These are phyloP conservation scores for Melipona bicolor DNA, from an alignment of 2,888 invertebrate genomes.

Conservation along the genomic window DNA sequence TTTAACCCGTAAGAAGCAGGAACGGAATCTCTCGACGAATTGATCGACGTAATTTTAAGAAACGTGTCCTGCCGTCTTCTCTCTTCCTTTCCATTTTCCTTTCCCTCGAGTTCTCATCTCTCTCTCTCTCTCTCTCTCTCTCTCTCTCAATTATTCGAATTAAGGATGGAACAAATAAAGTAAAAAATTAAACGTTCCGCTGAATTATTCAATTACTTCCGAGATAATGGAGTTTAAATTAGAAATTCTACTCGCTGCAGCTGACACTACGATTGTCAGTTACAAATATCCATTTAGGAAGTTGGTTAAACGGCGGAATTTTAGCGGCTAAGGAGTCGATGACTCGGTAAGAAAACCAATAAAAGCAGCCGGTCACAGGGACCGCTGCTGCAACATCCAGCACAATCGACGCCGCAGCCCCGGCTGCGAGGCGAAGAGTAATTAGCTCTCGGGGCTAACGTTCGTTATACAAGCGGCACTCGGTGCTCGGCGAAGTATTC, in stretches of 20 bases:
- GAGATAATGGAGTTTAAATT: neutral
- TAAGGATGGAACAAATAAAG: neutral
- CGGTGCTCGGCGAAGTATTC: constrained; percentile 11
- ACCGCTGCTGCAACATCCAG: constrained; percentile 30
- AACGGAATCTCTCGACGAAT: neutral
- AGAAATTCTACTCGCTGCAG: neutral
- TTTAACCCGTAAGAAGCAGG: neutral
- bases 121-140: no score
- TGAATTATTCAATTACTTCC: neutral
- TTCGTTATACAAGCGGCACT: constrained; percentile 7
- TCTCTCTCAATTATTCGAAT: neutral
- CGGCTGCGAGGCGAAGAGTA: constrained; percentile 42
- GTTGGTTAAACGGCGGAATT: neutral
- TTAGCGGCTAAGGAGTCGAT: neutral
- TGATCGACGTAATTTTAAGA: neutral
- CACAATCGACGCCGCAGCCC: constrained; percentile 37
- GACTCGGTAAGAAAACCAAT: constrained; percentile 16
- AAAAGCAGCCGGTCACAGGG: no score
- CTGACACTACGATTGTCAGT: neutral
- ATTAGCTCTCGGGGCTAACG: constrained; percentile 41
- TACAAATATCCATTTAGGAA: neutral
- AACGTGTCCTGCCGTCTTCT: neutral
- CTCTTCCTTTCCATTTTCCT: neutral
- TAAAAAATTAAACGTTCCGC: neutral
- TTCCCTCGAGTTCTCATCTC: neutral